Evolutionary conservation across 1,140 invertebrate genomes (phyloP), one percentile per base, ranked within the genome.

Genomic region (Drosophila athabasca): DNA sequence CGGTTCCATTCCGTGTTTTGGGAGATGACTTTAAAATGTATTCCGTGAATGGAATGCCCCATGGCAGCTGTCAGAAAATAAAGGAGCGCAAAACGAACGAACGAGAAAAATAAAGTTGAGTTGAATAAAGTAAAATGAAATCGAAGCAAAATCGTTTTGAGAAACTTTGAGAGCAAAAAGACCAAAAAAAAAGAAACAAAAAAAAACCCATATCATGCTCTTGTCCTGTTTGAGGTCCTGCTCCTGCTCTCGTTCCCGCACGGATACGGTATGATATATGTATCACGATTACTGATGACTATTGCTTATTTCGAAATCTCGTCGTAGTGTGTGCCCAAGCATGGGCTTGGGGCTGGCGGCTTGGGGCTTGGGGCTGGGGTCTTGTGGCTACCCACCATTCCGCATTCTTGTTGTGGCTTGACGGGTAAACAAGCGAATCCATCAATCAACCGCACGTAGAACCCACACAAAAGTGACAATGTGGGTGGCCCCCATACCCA

Each of bases 391-490:
- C 9, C 31, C 9, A 11, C 31, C 11, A 39, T 4, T 11, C 35
- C 35, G 52, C 68, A 55, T 64, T 50, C 80, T 66, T 84, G 81
- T 84, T 73, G 73, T 72, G 66, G 82, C 51, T 62, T 77, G 78
- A 82, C 65, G 78, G 78, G 82, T 68, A 85, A 85, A 85, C 78
- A 87, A 78, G 82, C 68, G 74, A 87, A 85, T 87, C 74, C 82
- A 85, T 85, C 82, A 85, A 85, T 85, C 81, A 85, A 77, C 62
- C 76, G 76, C 78, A 81, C 78, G 67, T 76, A 81, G 58, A 81
- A 62, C 72, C 66, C 77, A 74, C 81, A 77, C 78, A 87, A 87
- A 87, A 83, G 79, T 83, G 79, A 82, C 79, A 82, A 81, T 73
- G 43, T 62, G 53, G 43, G 46, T 53, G 46, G 62, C 29, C 41